A percentile compares a stretch with the other conserved stretches of the same genome.
Conservation (phyloP, 2,113 vertebrate genomes). For the Leucopsar rothschildi region DNA sequence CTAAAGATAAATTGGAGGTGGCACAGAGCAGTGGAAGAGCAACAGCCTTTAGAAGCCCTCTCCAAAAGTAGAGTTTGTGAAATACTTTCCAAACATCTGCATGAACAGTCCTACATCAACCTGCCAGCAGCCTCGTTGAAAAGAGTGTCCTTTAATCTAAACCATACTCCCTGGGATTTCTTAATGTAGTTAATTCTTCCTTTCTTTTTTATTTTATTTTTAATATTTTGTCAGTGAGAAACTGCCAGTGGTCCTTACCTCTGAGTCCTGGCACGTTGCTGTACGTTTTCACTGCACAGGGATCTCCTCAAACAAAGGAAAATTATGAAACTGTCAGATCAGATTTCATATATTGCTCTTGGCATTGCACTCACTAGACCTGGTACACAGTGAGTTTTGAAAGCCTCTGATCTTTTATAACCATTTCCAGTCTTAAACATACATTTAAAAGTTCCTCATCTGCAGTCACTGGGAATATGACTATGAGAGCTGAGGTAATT, state of each 20-base stretch:
- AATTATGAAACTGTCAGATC: constrained; percentile 39
- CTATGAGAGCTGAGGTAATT: constrained; percentile 25
- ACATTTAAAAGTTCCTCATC: constrained; percentile 8
- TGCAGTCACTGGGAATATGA: background rate
- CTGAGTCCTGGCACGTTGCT: background rate
- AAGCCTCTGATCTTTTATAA: constrained; percentile 50
- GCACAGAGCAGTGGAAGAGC: background rate
- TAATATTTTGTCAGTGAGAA: background rate
- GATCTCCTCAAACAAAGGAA: constrained; percentile 32
- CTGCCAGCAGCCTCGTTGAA: background rate
- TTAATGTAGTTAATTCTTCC: background rate
- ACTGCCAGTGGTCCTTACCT: background rate
- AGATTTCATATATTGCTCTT: constrained; percentile 15
- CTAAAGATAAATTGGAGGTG: constrained; percentile 5
- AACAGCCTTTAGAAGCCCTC: constrained; percentile 33
- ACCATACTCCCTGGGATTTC: background rate
- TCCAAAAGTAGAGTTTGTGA: constrained; percentile 19
- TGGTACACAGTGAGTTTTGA: constrained; percentile 17
- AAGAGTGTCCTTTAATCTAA: constrained; percentile 32
- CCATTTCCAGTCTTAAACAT: constrained; percentile 6
- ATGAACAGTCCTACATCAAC: constrained; percentile 1
- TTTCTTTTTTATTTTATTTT: background rate
- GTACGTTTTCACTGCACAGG: background rate
- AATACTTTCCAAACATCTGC: constrained; percentile 44
- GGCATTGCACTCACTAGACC: background rate